A percentile compares a stretch with the other conserved stretches of the same genome.
These are phyloP conservation scores for Hipparchia sbordonii DNA, from an alignment of 2,888 invertebrate genomes.

Conservation along the genomic window DNA sequence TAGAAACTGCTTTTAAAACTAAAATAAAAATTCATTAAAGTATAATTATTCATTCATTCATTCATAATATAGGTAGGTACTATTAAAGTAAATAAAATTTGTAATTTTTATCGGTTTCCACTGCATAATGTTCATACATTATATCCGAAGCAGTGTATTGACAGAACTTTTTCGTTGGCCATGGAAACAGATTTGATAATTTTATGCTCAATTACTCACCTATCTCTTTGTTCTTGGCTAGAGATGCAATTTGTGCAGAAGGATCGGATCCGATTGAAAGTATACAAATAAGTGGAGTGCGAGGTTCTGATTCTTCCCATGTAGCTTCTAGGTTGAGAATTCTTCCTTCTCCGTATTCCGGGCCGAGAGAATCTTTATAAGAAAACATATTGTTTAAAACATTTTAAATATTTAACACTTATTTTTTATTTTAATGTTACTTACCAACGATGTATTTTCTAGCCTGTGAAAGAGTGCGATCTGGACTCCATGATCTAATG, in stretches of 20 bases:
- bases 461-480: constrained; percentile 96
- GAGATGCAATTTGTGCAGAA: constrained; percentile 93
- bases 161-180: too few species aligned
- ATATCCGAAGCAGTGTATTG: too few species aligned
- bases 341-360: constrained; percentile 94
- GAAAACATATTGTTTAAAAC: background rate
- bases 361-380: constrained; percentile 89
- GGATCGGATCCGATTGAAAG: constrained; percentile 98
- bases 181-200: too few species aligned
- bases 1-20: constrained; percentile 94
- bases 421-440: constrained; percentile 31
- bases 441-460: constrained; percentile 93
- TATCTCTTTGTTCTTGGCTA: constrained; percentile 93
- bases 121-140: too few species aligned
- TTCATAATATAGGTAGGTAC: too few species aligned
- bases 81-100: too few species aligned
- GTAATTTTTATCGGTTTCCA: too few species aligned
- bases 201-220: constrained; percentile 77
- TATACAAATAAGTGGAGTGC: constrained; percentile 95
- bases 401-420: background rate
- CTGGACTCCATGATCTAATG: constrained; percentile 97
- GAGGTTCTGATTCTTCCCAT: constrained; percentile 94
- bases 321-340: constrained; percentile 95
- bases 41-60: too few species aligned
- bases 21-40: constrained; percentile 38